Base-by-base conservation (phyloP, 2,113 vertebrate species). In the Equus quagga region DNA sequence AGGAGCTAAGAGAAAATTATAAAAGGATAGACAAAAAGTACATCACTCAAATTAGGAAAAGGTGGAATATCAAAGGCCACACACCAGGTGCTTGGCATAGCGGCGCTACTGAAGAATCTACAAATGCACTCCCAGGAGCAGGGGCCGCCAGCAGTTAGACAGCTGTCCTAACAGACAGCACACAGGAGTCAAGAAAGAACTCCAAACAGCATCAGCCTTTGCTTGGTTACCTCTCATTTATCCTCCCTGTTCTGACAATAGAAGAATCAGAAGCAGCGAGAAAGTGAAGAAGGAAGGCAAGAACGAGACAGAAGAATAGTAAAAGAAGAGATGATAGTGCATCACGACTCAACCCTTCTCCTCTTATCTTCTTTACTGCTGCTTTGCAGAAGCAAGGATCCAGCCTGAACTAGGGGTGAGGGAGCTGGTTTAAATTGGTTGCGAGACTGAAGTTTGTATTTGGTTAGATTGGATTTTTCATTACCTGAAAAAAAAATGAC, bases 1-100 rank as follows among this genome's bases (percentile, higher is more conserved):
- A 96, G 44, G 44, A 69, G 4, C 58, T 64, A 82, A 81, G 49
- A 92, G 36, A 94, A 92, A 70, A 86, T 72, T 58, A 65, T 83
- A 86, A 83, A 92, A 75, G 21, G 0, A 64, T 18, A 81, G 9
- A 58, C 21, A 49, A 80, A 90, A 86, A 65, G 21, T 26, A 0
- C 14, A 81, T 65, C n/a, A 58, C 8, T 94, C 62, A 64, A 44
- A 72, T 58, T 62, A 92, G 19, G 36, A n/a, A 78, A 84, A 80
- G 26, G 33, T 95, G 33, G 12, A 54, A 60, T 54, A 51, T 46
- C n/a, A 75, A 81, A 91, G 62, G 60, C 14, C 10, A 31, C 1
- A 36, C 26, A 31, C 5, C 33, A 65, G 15, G 62, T 83, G 56
- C 13, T 62, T 13, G 36, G 0, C 11, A 19, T 14, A 41, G 49